Evolutionary conservation across 2,888 invertebrate species (phyloP).

Genomic region (Ectemnius continuus): DNA sequence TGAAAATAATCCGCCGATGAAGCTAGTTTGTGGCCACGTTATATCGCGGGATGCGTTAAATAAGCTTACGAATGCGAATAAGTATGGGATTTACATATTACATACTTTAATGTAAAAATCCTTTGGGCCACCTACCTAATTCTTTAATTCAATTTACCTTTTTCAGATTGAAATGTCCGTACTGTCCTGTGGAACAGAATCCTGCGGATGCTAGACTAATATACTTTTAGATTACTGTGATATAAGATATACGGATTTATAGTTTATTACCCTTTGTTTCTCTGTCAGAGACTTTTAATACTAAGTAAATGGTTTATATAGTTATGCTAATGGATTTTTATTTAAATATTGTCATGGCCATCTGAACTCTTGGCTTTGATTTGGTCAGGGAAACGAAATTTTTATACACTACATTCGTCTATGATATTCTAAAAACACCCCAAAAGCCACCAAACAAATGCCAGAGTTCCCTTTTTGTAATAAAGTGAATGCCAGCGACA

Average conservation of each 20-base stretch:
- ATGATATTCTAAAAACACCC: background rate
- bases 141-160: conserved; percentile 65
- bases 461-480: background rate
- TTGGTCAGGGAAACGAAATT: background rate
- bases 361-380: conserved; percentile 10
- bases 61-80: conserved; percentile 94
- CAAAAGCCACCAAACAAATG: no score
- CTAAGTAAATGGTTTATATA: conserved; percentile 11
- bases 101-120: no score
- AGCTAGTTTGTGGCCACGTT: conserved; percentile 97
- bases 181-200: conserved; percentile 98
- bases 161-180: conserved; percentile 97
- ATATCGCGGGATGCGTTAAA: conserved; percentile 98
- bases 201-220: conserved; percentile 95
- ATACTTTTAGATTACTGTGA: conserved; percentile 85
- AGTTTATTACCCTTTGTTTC: conserved; percentile 9
- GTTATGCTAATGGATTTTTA: conserved; percentile 17
- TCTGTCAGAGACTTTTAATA: conserved; percentile 13
- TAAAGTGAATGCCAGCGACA: background rate
- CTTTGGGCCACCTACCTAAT: background rate
- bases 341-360: conserved; percentile 14
- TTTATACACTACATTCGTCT: background rate
- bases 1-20: conserved; percentile 97
- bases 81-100: conserved; percentile 82
- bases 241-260: conserved; percentile 40